phyloP scores from a whole-genome alignment of 2,888 invertebrate species.

The Ceriagrion tenellum region DNA sequence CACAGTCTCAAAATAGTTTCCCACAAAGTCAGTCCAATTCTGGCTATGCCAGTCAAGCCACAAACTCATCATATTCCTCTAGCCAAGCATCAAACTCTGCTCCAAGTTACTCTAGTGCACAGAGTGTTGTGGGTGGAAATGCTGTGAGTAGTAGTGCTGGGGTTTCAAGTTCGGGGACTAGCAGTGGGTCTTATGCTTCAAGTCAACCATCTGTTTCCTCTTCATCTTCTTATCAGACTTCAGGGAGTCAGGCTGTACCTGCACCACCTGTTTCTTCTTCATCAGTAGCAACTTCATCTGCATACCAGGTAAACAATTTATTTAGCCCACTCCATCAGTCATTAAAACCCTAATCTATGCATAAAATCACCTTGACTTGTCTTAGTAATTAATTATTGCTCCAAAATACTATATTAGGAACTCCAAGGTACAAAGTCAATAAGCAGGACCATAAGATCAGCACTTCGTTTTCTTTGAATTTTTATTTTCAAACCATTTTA shows the following conservation, averaged over 20 bases:
- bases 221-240: conserved; percentile 63
- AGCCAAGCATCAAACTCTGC: conserved; percentile 65
- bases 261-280: conserved; percentile 55
- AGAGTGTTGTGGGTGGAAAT: conserved; percentile 61
- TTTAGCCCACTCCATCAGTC: too few species aligned
- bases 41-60: conserved; percentile 69
- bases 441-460: too few species aligned
- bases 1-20: conserved; percentile 71
- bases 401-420: too few species aligned
- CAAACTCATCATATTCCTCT: conserved; percentile 66
- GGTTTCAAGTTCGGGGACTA: conserved; percentile 54
- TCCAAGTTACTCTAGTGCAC: conserved; percentile 61
- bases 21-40: conserved; percentile 70
- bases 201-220: conserved; percentile 68
- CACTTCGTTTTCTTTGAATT: too few species aligned
- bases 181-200: conserved; percentile 68
- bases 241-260: conserved; percentile 62
- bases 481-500: too few species aligned
- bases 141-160: conserved; percentile 62
- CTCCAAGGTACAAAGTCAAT: too few species aligned
- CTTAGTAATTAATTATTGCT: too few species aligned
- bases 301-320: conserved; percentile 42
- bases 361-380: too few species aligned
- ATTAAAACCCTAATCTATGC: too few species aligned
- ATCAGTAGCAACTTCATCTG: conserved; percentile 55